Conservation (phyloP, 2,113 vertebrate genomes). For the Apteryx mantelli region DNA sequence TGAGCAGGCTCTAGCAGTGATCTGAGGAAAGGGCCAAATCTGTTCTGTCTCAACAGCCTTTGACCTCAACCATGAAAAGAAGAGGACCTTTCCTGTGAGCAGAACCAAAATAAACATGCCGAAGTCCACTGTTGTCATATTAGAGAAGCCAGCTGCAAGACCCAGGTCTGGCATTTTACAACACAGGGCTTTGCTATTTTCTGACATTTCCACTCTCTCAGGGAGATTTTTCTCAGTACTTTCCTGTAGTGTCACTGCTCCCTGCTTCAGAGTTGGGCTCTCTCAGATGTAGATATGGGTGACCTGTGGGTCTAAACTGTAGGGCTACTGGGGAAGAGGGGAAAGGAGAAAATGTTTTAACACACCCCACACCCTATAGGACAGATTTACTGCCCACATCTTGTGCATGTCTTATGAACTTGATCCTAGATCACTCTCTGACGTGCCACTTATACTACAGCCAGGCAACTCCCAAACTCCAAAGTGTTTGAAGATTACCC, state of each 20-base stretch:
- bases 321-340: background rate
- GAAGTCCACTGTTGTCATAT: background rate
- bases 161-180: slow-evolving; percentile 48
- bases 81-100: background rate
- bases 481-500: background rate
- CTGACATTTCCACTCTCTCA: background rate
- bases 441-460: background rate
- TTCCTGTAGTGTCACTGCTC: background rate
- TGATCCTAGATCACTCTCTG: background rate
- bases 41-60: background rate
- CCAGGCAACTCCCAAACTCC: background rate
- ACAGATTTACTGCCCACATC: background rate
- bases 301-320: background rate
- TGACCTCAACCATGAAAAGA: background rate
- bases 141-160: slow-evolving; percentile 27
- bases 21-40: background rate
- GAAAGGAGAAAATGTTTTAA: background rate
- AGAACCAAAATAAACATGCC: background rate
- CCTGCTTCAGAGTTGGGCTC: background rate
- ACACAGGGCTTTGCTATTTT: background rate
- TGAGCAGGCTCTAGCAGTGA: background rate
- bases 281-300: background rate
- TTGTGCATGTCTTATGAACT: background rate
- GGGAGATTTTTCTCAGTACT: background rate
- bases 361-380: background rate